Percentiles rank a stretch among this genome's conserved stretches.
phyloP scores from a whole-genome alignment of 2,888 invertebrate genomes.

The Dorcus parallelipipedus region DNA sequence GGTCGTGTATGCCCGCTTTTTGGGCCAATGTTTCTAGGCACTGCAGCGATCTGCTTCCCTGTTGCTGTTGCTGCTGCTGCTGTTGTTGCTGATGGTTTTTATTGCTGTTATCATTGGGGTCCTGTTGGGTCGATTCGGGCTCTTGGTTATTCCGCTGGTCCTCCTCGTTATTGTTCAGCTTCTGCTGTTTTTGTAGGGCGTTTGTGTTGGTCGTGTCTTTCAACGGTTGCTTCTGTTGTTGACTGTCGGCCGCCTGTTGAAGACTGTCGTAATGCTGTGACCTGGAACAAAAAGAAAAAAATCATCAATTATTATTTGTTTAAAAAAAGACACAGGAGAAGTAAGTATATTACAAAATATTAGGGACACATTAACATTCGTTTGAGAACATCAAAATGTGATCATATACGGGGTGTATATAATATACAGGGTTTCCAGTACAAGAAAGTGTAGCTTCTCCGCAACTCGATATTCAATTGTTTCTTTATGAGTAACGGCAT shows the following conservation, averaged over 20 bases:
- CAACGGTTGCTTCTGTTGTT: slow-evolving; percentile 44
- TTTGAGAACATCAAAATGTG: too few species aligned
- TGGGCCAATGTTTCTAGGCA: slow-evolving; percentile 70
- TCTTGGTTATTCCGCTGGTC: slow-evolving; percentile 37
- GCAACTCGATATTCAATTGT: too few species aligned
- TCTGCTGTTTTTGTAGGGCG: slow-evolving; percentile 35
- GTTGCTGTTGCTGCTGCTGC: slow-evolving; percentile 19
- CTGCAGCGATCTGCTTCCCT: slow-evolving; percentile 56
- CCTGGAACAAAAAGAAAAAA: slow-evolving; percentile 47
- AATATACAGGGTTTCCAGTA: too few species aligned
- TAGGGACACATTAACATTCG: too few species aligned
- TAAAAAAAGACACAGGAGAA: too few species aligned
- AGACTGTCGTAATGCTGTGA: slow-evolving; percentile 61
- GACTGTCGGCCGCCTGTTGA: slow-evolving; percentile 52
- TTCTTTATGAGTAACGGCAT: too few species aligned
- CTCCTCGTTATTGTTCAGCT: slow-evolving; percentile 39
- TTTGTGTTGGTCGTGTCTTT: slow-evolving; percentile 48
- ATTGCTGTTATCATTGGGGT: slow-evolving; percentile 21
- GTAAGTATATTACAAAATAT: too few species aligned
- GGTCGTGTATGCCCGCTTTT: slow-evolving; percentile 61
- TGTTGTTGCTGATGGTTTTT: slow-evolving; percentile 15
- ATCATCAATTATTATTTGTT: background rate
- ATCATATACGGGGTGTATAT: too few species aligned
- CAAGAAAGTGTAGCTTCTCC: too few species aligned
- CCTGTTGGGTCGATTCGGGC: slow-evolving; percentile 43